Base-by-base conservation (phyloP, 2,888 invertebrate species). In the Stenchaetothrips biformis region DNA sequence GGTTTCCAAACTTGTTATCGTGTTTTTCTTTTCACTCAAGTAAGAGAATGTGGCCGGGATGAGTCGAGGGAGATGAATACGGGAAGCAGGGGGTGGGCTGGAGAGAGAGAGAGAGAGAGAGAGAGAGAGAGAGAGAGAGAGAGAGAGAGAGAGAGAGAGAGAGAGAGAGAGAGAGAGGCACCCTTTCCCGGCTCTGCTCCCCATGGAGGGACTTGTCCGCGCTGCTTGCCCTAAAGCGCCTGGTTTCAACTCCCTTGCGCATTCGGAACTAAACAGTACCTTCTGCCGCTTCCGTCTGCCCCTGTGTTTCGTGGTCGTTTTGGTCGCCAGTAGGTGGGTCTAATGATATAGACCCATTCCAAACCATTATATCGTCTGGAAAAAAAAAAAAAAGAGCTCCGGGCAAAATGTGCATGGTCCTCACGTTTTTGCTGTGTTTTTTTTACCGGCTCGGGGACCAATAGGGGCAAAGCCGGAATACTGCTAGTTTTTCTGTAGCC, bases 1-100 rank as follows among this genome's bases (percentile, higher is more conserved):
- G 62, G 59, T 16, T 18, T 18, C 59, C 59, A 59, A 59, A 59
- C 59, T 59, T 59, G 59, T 59, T 59, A 59, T 59, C 59, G 59
- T 59, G 59, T 59, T 59, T 16, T 59, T 59, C 59, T 59, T 59
- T 59, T 59, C 59, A 59, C 59, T 59, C 18, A 59, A 59, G 59
- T 59, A 59, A 59, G 59, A 59, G 59, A 59, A 59, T 59, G 59
- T 59, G 59, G 59, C 59, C 13, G 18, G 59, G 18, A 59, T 59
- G 59, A 59, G 59, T 16, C 59, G 59, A 18, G 59, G 16, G 59
- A 18, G 59, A 18, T 59, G 16, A 18, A 13, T 59, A 18, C 59
- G 59, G 16, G 53, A 16, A 9, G 53, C n/a, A 16, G 62, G n/a
- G n/a, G 62, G 62, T 18, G 62, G 62, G 62, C 7, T 1, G 62